Evolutionary conservation across 2,888 invertebrate species (phyloP).

Genomic region (Omphaloscelis lunosa): DNA sequence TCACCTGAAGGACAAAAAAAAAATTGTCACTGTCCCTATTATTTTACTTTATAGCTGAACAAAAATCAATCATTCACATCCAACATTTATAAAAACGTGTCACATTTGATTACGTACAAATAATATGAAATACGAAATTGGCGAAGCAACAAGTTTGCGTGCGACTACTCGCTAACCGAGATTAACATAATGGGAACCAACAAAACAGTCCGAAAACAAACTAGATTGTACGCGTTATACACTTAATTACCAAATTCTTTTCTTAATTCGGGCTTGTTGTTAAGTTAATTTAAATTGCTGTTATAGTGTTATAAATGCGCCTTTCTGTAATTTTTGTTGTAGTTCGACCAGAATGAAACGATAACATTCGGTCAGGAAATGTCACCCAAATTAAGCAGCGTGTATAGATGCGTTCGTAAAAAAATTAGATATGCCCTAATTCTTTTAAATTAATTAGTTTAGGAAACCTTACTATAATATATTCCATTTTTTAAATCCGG

Average conservation of each 20-base stretch:
- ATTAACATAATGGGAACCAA: constrained; percentile 83
- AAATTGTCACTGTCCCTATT: not conserved
- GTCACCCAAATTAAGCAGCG: not conserved
- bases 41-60: not conserved
- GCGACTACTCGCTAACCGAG: constrained; percentile 68
- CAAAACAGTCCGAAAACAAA: constrained; percentile 76
- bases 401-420: too few species aligned
- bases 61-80: not conserved
- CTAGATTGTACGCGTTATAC: constrained; percentile 69
- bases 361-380: not conserved
- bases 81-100: constrained; percentile 38
- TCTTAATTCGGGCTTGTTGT: constrained; percentile 3
- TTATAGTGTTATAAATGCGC: constrained; percentile 34
- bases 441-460: not conserved
- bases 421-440: not conserved
- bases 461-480: not conserved
- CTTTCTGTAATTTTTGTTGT: constrained; percentile 25
- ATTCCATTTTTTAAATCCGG: not conserved
- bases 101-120: constrained; percentile 56
- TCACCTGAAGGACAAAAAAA: too few species aligned
- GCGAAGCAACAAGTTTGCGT: constrained; percentile 88
- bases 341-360: not conserved
- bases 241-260: constrained; percentile 65
- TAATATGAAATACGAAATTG: constrained; percentile 65
- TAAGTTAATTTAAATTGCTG: constrained; percentile 31